These are phyloP conservation scores for Hoplodrina blanda DNA, from an alignment of 2,888 invertebrate genomes.

Conservation along the genomic window DNA sequence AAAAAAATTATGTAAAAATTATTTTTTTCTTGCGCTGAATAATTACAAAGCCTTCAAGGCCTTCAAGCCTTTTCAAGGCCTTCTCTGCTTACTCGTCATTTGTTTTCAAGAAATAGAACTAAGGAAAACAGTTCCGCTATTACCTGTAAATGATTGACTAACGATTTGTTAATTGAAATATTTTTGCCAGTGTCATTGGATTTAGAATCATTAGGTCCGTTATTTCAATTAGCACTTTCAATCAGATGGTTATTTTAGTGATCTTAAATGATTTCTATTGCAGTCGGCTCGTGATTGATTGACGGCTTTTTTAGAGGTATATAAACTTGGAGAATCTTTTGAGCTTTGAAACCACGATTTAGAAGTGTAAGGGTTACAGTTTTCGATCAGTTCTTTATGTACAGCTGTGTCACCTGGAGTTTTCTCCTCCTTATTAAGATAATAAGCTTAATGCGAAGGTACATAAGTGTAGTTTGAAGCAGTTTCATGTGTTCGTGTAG, in stretches of 20 bases:
- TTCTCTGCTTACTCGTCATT: conserved; percentile 19
- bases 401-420: background rate
- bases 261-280: background rate
- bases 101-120: conserved; percentile 6
- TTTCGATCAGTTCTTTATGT: background rate
- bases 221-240: conserved; percentile 15
- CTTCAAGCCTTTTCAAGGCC: too few relatives aligned
- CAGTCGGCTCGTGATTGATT: too few relatives aligned
- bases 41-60: conserved; percentile 4
- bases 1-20: too few relatives aligned
- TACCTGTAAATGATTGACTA: background rate
- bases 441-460: conserved; percentile 28
- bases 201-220: background rate
- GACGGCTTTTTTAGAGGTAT: background rate
- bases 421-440: conserved; percentile 17
- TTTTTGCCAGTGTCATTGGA: conserved; percentile 1
- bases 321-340: background rate
- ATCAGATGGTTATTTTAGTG: conserved; percentile 7
- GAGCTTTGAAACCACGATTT: background rate
- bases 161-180: conserved; percentile 12
- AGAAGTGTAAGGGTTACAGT: background rate
- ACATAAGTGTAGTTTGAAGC: conserved; percentile 26
- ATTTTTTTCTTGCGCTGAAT: conserved; percentile 21
- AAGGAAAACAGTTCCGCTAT: conserved; percentile 15
- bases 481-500: conserved; percentile 55